Evolutionary conservation across 2,797 vertebrate species (phyloP).

Genomic region (Crenuchus spilurus): DNA sequence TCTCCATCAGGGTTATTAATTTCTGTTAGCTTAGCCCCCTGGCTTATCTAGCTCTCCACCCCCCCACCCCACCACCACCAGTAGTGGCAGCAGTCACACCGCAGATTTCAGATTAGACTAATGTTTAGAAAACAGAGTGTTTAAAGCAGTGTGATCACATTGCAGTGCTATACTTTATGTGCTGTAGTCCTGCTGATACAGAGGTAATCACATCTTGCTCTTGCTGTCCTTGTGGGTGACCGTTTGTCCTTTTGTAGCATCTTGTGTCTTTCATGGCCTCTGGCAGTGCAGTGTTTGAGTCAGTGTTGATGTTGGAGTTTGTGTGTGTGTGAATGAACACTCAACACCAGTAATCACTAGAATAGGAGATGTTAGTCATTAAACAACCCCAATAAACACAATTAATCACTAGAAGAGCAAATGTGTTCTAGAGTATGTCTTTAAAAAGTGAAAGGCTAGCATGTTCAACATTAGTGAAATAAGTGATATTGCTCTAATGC

Average conservation of each 20-base stretch:
- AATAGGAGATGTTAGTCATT: no score
- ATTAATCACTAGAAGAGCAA: no score
- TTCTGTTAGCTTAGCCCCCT: conserved; percentile 66
- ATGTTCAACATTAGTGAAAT: no score
- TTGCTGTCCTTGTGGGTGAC: conserved; percentile 58
- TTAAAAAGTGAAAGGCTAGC: no score
- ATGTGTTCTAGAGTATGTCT: no score
- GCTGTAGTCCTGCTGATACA: conserved; percentile 65
- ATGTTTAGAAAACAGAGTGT: conserved; percentile 64
- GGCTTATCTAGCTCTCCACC: conserved; percentile 61
- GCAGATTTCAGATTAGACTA: conserved; percentile 63
- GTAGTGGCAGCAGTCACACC: conserved; percentile 44
- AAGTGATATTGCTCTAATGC: no score
- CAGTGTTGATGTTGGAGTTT: conserved; percentile 39
- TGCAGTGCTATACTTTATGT: conserved; percentile 55
- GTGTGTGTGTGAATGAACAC: conserved; percentile 22
- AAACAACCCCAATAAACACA: no score
- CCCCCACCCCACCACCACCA: conserved; percentile 30
- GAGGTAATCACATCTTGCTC: conserved; percentile 77
- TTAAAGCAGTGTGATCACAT: conserved; percentile 29
- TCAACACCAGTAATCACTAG: no score
- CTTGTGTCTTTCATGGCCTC: conserved; percentile 64
- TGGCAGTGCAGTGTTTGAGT: conserved; percentile 44
- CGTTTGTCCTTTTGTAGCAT: conserved; percentile 83
- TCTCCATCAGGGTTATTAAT: conserved; percentile 69